Evolutionary conservation across 2,113 vertebrate genomes (phyloP), one percentile per base, ranked within the genome.

Genomic region (Amphiprion percula): DNA sequence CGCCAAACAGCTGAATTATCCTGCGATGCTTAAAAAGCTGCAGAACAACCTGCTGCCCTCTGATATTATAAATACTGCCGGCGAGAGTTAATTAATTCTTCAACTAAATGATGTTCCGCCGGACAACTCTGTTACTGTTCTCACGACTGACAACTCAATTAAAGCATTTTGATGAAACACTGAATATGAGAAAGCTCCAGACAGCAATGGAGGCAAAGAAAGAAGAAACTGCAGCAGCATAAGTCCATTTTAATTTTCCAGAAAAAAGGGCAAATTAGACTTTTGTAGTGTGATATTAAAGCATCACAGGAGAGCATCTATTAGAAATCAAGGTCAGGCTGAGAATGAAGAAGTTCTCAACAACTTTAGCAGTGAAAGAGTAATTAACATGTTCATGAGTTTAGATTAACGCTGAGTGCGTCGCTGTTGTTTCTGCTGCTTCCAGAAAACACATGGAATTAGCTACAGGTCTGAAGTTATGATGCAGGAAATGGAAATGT

Each of bases 81-180:
- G 23, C 44, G 63, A 54, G 14, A 73, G 63, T 76, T 87, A 64
- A 87, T 90, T 87, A 78, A 79, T 77, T 73, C 67, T 72, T 37
- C 49, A 72, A 17, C 44, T 55, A 79, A 70, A 67, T 26, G 50
- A 69, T 37, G 68, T 65, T 63, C 21, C 5, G 17, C 44, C 9
- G 44, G 77, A 69, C 60, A 60, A 60, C 82, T 44, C 56, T 62
- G 37, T 68, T 62, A 33, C 76, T 5, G 23, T 67, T 59, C 80
- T 47, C 60, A 54, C 33, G 15, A n/a, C 55, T 62, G 79, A 83
- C 76, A 73, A 54, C 62, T 83, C 85, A 80, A 74, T 87, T 80
- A 68, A 70, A 83, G 37, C 46, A 21, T 68, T 66, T 5, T 12
- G 9, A 68, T 44, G 62, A 70, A 75, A 77, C 41, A 1, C 0